Conservation (phyloP, 2,888 invertebrate species). For the Cerastis leucographa region DNA sequence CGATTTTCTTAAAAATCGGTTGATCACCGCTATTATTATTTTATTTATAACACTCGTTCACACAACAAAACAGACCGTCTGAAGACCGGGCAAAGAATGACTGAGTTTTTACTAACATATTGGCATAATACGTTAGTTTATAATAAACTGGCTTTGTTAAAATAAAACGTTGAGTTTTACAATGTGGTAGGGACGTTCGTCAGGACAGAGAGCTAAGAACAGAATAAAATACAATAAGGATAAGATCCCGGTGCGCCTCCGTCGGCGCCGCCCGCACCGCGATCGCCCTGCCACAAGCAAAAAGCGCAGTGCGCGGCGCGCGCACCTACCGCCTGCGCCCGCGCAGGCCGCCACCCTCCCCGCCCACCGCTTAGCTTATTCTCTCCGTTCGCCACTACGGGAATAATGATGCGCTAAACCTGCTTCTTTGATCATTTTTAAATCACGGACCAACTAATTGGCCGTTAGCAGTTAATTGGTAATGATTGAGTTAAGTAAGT, state of each 20-base stretch:
- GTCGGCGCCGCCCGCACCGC: conserved; percentile 72
- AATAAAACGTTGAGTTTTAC: conserved; percentile 70
- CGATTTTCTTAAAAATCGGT: conserved; percentile 64
- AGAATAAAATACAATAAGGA: conserved; percentile 87
- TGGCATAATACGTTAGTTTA: conserved; percentile 77
- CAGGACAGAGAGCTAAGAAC: conserved; percentile 83
- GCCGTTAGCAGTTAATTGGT: conserved; percentile 60
- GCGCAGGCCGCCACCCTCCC: conserved; percentile 59
- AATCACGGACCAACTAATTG: conserved; percentile 61
- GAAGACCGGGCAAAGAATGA: conserved; percentile 72
- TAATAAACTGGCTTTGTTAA: conserved; percentile 75
- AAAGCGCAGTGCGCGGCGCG: conserved; percentile 68
- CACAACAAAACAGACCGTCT: conserved; percentile 79
- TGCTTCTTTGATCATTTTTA: conserved; percentile 64
- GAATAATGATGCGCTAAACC: conserved; percentile 65
- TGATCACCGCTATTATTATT: conserved; percentile 67
- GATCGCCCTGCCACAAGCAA: conserved; percentile 76
- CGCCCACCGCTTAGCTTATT: conserved; percentile 79
- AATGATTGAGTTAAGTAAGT: conserved; percentile 65
- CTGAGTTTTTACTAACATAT: conserved; percentile 82
- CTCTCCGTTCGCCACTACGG: conserved; percentile 69
- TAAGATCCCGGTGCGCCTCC: conserved; percentile 79
- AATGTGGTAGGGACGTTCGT: conserved; percentile 80
- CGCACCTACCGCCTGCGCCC: conserved; percentile 62
- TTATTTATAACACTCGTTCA: conserved; percentile 80